Base-by-base conservation (phyloP, 1,140 invertebrate genomes). In the Brevipalpus yothersi region DNA sequence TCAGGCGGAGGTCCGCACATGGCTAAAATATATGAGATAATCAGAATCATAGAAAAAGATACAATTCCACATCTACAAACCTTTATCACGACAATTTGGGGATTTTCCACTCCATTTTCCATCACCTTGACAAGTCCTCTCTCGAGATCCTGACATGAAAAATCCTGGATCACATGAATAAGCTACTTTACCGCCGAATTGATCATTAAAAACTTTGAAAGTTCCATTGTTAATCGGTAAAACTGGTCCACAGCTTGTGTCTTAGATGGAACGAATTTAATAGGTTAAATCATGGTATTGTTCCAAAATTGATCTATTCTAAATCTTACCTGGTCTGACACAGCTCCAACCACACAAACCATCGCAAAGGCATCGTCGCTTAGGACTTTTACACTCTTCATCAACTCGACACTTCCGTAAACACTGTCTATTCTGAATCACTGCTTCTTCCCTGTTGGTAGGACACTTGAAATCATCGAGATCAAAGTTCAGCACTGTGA, bases 291-390 rank as follows among this genome's bases (percentile, higher is more conserved):
- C 31, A 5, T 31, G 31, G 2, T 31, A 31, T 31, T 5, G 5
- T 31, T 31, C 5, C 2, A 5, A 31, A 31, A 42, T 31, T 31
- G 31, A 31, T 5, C n/a, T n/a, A 31, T 31, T 5, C 2, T 5
- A 31, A 31, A 31, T 31, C 70, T 73, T 67, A 79, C 78, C 78
- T 53, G 88, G 88, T 73, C 94, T 93, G 61, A 97, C 90, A 72
- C 93, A 97, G 17, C 87, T 92, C 79, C 91, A 83, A 23, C 92
- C 93, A 69, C 93, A 97, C 4, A 84, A 79, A 42, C 90, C 92
- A 68, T 97, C 93, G 70, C 93, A 97, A 53, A 93, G 75, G 69
- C 93, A 97, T 68, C 87, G 86, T 72, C 94, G 94, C 73, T 90
- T 86, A 71, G 90, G 84, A 68, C 88, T 93, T 71, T 92, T 93